Evolutionary conservation across 2,113 vertebrate genomes (phyloP).

Genomic region (Dipodomys stephensi): DNA sequence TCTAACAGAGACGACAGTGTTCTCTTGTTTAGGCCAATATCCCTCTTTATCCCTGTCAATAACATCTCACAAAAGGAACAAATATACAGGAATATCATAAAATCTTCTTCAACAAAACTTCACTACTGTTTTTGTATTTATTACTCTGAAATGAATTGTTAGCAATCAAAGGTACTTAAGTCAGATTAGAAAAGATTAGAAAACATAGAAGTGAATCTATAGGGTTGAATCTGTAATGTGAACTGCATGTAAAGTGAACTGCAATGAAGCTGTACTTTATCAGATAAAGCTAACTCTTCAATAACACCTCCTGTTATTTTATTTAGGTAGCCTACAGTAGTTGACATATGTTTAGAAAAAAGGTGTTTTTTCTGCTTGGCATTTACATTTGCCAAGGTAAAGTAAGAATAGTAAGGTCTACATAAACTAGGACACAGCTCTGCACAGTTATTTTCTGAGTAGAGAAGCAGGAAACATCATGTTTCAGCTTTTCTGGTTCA

Average conservation of each 20-base stretch:
- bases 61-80: not conserved
- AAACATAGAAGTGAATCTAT: not conserved
- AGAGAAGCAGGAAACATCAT: conserved; percentile 33
- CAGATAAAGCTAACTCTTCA: not conserved
- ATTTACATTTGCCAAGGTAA: conserved; percentile 74
- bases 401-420: conserved; percentile 43
- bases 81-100: not conserved
- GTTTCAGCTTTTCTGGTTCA: conserved; percentile 53
- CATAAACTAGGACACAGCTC: conserved; percentile 51
- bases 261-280: not conserved
- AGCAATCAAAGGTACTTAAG: conserved; percentile 31
- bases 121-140: not conserved
- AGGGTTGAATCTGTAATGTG: not conserved
- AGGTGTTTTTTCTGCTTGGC: conserved; percentile 64
- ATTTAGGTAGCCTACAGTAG: conserved; percentile 22
- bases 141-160: conserved; percentile 29
- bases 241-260: too few relatives aligned
- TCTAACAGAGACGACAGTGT: not conserved
- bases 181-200: not conserved
- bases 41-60: not conserved
- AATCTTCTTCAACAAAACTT: not conserved
- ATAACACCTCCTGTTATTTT: not conserved
- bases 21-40: not conserved
- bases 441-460: conserved; percentile 22
- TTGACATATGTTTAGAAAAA: conserved; percentile 63